Evolutionary conservation across 1,140 invertebrate species (phyloP).

Genomic region (Zaprionus africanus): DNA sequence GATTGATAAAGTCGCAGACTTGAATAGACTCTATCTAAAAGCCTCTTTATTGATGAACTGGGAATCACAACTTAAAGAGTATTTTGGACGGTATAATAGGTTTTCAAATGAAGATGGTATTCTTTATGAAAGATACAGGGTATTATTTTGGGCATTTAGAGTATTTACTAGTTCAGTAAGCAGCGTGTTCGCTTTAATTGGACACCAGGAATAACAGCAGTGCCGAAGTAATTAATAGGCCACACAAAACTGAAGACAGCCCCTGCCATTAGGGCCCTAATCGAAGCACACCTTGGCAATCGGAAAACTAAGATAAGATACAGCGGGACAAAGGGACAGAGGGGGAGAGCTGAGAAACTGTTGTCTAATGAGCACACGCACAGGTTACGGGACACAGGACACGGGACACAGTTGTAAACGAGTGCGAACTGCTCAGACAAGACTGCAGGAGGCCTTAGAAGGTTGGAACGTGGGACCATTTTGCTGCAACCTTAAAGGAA

Average conservation of each 20-base stretch:
- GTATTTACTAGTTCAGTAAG: constrained; percentile 3
- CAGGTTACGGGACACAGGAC: background rate
- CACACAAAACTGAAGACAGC: background rate
- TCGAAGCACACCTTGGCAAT: constrained; percentile 21
- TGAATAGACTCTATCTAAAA: background rate
- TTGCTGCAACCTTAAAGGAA: background rate
- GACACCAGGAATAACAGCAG: constrained; percentile 20
- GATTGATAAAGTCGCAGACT: constrained; percentile 5
- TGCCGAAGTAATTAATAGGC: constrained; percentile 42
- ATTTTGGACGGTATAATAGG: background rate
- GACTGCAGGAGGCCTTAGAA: background rate
- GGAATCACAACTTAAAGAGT: background rate
- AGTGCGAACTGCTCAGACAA: background rate
- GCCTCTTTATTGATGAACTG: background rate
- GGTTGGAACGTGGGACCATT: too few relatives aligned
- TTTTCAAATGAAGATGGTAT: background rate
- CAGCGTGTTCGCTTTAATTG: constrained; percentile 43
- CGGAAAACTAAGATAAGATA: constrained; percentile 29
- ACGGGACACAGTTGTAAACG: background rate
- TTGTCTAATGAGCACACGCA: constrained; percentile 6
- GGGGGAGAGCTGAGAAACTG: constrained; percentile 38
- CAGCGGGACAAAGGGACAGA: background rate
- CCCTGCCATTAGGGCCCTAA: constrained; percentile 13
- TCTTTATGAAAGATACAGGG: too few relatives aligned
- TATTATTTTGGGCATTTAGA: too few relatives aligned